Evolutionary conservation across 2,113 vertebrate genomes (phyloP), one percentile per base, ranked within the genome.

Genomic region (Scomber japonicus): DNA sequence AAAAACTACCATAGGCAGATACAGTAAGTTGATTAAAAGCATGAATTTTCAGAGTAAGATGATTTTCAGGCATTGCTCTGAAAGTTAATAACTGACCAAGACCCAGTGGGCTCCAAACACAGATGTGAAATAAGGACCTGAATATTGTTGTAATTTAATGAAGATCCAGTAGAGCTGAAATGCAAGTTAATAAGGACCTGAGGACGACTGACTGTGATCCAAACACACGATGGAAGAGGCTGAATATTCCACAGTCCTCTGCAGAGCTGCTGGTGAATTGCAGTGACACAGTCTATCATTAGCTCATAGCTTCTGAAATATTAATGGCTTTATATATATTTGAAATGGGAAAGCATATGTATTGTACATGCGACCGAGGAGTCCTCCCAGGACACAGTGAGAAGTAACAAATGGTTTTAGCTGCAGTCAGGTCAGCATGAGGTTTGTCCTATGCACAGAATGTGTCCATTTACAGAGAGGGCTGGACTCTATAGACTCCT

Each of bases 141-240:
- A 70, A 81, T 81, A 64, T 55, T 75, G 49, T 61, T 78, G 35
- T 21, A 5, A 35, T 50, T 72, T 50, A 44, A 75, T 64, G 40
- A 57, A 61, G 44, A 78, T 63, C 56, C 24, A 56, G 44, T n/a
- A 5, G 17, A 27, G 63, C 17, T 46, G 35, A 65, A 53, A 65
- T 9, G 61, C 35, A 67, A 24, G 48, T 31, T 48, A 72, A 78
- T 15, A n/a, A 61, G 71, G 15, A 35, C 13, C 30, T 14, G 31
- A 59, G 14, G 15, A 59, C 16, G 60, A 57, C 50, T 3, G 27
- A 35, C 27, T 40, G 19, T 15, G 46, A 31, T 2, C 8, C 5
- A 0, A n/a, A 62, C 48, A 48, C 31, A 45, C 49, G 30, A 11
- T 50, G 51, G 11, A 21, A 19, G 5, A 11, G 30, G 40, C 21